Base-by-base conservation (phyloP, 2,888 invertebrate genomes). In the Polylopha cassiicola region DNA sequence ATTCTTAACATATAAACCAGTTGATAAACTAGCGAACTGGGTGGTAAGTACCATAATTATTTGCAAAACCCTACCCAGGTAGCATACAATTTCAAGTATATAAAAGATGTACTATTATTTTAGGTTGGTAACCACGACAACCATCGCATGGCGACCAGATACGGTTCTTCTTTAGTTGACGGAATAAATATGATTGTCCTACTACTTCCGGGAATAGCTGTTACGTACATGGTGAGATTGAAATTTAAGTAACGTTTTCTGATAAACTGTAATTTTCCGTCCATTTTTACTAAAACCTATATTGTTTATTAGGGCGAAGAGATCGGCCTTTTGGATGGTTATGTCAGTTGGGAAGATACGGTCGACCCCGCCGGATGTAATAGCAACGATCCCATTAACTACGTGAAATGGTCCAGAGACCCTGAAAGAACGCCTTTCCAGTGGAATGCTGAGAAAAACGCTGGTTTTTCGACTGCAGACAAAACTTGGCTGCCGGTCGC, bases 301-400 rank as follows among this genome's bases (percentile, higher is more conserved):
- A 33, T n/a, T 16, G 11, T 24, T n/a, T n/a, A n/a, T n/a, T 88
- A 95, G 78, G 95, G 95, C 3, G 95, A 95, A 67, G 95, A 95
- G 73, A 88, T 95, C 28, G 95, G 92, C 1, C 91, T 94, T 90
- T 80, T 87, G 0, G 90, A 94, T 56, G 89, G 88, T 1, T 80
- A 81, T 55, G 87, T 92, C 7, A 88, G 89, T 4, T 91, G 89
- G 87, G 84, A 89, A 34, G 89, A 92, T 31, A 91, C 91, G 0
- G 82, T 89, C 0, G 92, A 91, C 65, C 89, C 91, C 1, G 79
- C 87, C 3, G 92, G 90, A 8, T 89, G 89, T 53, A 89, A 89
- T 44, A 89, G 88, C 0, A 90, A 91, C 48, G 91, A 91, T 47
- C 87, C 89, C 0, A 73, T 86, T 1, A 87, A 89, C 46, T 92